These are phyloP conservation scores for Pherbina coryleti DNA, from an alignment of 2,888 invertebrate genomes.

Conservation along the genomic window DNA sequence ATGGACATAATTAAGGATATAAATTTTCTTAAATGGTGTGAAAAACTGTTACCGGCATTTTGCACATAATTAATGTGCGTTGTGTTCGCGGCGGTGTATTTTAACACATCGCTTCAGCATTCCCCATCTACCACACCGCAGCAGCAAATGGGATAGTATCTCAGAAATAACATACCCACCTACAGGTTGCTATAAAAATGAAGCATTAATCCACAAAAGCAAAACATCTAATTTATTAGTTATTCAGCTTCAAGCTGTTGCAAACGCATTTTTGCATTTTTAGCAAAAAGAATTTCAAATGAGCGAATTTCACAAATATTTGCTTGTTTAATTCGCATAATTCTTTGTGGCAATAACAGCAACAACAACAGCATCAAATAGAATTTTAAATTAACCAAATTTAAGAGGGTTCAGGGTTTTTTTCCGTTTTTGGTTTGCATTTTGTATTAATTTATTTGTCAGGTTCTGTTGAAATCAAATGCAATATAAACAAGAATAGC, in stretches of 20 bases:
- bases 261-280: not conserved
- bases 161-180: not conserved
- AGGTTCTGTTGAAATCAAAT: too few species aligned
- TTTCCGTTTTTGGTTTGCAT: too few species aligned
- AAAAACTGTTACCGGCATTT: slow-evolving; percentile 42
- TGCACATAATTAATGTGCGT: slow-evolving; percentile 41
- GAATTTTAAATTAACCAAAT: too few species aligned
- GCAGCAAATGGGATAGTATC: not conserved
- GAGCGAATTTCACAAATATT: not conserved
- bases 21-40: slow-evolving; percentile 43
- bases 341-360: too few species aligned
- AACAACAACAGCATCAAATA: too few species aligned
- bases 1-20: slow-evolving; percentile 42
- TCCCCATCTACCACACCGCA: too few species aligned
- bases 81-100: not conserved
- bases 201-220: slow-evolving; percentile 39
- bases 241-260: not conserved
- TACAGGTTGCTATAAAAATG: slow-evolving; percentile 27
- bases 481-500: too few species aligned
- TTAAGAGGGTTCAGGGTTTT: too few species aligned
- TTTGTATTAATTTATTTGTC: too few species aligned
- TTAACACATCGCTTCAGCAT: not conserved
- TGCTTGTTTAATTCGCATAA: not conserved
- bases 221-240: slow-evolving; percentile 41
- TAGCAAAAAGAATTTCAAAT: not conserved